Conservation (phyloP, 2,113 vertebrate genomes). For the Otus sunia region DNA sequence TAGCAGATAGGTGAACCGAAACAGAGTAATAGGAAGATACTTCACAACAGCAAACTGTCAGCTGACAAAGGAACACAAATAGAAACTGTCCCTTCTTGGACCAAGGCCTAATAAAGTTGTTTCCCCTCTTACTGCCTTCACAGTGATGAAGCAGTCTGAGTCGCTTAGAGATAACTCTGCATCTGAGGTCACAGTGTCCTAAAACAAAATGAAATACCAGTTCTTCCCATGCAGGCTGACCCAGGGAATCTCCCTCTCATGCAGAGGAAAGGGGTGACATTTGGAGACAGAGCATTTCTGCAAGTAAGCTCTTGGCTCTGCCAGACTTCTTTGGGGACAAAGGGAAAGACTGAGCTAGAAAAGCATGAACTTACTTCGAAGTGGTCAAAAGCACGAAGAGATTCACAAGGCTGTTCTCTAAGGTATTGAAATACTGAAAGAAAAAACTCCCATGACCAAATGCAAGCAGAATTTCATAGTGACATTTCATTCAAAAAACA, state of each 20-base stretch:
- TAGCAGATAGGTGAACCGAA: not conserved
- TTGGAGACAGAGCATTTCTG: not conserved
- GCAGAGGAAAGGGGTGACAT: not conserved
- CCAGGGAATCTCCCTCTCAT: not conserved
- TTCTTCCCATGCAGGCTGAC: not conserved
- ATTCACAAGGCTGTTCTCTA: slow-evolving; percentile 96
- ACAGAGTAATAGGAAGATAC: not conserved
- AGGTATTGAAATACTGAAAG: slow-evolving; percentile 91
- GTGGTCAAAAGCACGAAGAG: slow-evolving; percentile 97
- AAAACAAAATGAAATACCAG: not conserved
- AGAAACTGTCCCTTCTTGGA: not conserved
- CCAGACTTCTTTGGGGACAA: not conserved
- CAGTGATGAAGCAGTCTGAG: not conserved
- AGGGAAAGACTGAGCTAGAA: not conserved
- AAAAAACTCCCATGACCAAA: slow-evolving; percentile 15
- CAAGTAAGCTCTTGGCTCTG: not conserved
- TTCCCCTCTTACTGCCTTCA: not conserved
- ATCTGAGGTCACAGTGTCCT: not conserved
- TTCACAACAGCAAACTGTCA: not conserved
- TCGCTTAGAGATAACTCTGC: not conserved
- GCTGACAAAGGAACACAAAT: slow-evolving; percentile 1
- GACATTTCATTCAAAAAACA: not conserved
- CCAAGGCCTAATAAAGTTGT: not conserved
- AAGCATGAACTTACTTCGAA: slow-evolving; percentile 87
- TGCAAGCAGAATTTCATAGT: not conserved